Percentiles rank a stretch among this genome's conserved stretches.
Evolutionary conservation across 2,113 vertebrate genomes (phyloP).

Genomic region (Rhynchomys soricoides): DNA sequence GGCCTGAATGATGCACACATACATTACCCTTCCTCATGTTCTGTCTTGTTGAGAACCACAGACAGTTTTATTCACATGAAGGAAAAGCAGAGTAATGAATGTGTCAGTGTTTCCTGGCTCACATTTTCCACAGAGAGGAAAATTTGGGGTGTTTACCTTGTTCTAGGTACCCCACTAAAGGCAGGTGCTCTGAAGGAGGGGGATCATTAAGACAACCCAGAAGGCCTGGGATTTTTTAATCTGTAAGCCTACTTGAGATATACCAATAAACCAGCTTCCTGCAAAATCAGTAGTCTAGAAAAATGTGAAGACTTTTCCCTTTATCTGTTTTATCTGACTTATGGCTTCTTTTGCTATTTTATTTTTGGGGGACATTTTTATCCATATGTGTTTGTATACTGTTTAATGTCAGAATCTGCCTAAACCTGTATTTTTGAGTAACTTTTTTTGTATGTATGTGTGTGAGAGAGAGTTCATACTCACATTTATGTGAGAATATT

Average conservation of each 20-base stretch:
- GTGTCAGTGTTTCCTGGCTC: neutral
- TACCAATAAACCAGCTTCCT: neutral
- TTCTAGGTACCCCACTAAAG: neutral
- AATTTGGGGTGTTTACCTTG: neutral
- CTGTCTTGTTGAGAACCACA: constrained; percentile 35
- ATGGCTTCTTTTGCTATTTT: neutral
- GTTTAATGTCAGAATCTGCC: neutral
- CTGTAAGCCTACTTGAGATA: neutral
- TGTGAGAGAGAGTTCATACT: neutral
- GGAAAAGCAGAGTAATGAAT: constrained; percentile 39
- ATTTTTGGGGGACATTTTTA: constrained; percentile 55
- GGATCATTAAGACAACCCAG: neutral
- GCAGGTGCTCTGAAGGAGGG: neutral
- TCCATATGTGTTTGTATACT: neutral
- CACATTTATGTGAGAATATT: no score
- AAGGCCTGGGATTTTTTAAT: neutral
- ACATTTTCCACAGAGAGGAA: constrained; percentile 29
- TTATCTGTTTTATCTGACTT: neutral
- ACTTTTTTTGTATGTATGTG: neutral
- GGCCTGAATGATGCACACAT: neutral
- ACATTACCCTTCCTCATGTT: constrained; percentile 31
- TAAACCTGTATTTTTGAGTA: neutral
- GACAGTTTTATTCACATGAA: constrained; percentile 38
- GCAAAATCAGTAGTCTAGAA: constrained; percentile 8
- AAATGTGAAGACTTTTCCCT: neutral